Evolutionary conservation across 2,888 invertebrate genomes (phyloP), one percentile per base, ranked within the genome.

Genomic region (Therioaphis trifolii): DNA sequence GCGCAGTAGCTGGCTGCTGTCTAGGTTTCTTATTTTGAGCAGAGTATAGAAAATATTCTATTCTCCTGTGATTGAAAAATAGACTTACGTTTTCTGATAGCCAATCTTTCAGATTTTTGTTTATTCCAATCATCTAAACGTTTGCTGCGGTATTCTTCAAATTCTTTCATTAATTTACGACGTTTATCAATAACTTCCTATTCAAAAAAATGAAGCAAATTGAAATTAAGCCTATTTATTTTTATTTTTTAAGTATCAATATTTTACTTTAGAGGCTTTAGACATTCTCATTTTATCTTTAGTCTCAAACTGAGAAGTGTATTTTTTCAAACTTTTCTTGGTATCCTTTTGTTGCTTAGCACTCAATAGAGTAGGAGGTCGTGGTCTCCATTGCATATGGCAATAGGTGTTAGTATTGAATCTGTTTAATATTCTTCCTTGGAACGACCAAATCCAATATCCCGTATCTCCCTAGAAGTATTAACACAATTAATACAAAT

Each of bases 391-490:
- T 88, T 96, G 91, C 88, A 97, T 93, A 90, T 98, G 97, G 80
- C 96, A 96, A 89, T 99, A 98, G 75, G 94, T 94, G 87, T 98
- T 98, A 87, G 97, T 91, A 89, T 95, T 95, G 85, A 96, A 94
- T 87, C 98, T 91, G 86, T 93, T 92, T 71, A 95, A 88, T 85
- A 94, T 91, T 86, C 92, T 91, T 4, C 93, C 93, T 90, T 99
- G 99, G 94, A 99, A 99, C 52, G 97, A 96, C 95, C 98, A 98
- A 88, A 99, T 93, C 92, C 97, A 97, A 90, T 96, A 99, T 2
- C 97, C 98, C 86, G 91, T 91, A 88, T 93, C 93, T 77, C 90
- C 90, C 89, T 91, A 87, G 29, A 86, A 85, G 77, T 24, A 85
- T 72, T 61, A 74, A 35, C 49, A 71, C 52, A 29, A 72, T 55